Percentiles rank a stretch among this genome's conserved stretches.
Conservation (phyloP, 2,797 vertebrate genomes). For the Nasua narica region DNA sequence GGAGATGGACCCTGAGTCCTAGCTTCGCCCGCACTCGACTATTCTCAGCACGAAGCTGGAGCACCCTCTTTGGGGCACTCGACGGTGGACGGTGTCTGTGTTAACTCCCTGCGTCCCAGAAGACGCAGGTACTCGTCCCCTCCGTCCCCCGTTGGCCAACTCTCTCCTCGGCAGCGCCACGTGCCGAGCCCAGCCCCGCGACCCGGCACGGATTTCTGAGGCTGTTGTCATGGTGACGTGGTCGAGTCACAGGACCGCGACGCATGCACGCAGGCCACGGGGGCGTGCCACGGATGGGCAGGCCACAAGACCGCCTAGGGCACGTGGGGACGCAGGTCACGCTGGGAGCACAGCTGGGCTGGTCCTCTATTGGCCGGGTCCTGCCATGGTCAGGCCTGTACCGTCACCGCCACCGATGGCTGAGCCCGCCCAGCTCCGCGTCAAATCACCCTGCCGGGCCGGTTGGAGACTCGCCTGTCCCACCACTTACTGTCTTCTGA, state of each 20-base stretch:
- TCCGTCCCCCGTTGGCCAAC: background rate
- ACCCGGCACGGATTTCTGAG: background rate
- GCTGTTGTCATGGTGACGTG: background rate
- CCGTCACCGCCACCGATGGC: background rate
- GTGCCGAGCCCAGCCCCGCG: background rate
- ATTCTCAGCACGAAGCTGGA: no score
- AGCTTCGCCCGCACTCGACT: no score
- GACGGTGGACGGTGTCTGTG: no score
- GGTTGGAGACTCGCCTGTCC: background rate
- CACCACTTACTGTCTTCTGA: background rate
- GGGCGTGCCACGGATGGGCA: no score
- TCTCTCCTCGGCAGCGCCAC: rapidly evolving
- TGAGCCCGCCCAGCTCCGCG: background rate
- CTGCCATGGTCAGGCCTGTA: no score
- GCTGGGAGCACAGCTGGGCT: background rate
- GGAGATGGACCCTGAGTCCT: no score
- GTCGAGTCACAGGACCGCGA: no score
- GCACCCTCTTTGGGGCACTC: no score
- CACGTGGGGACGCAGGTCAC: background rate
- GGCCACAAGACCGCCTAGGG: background rate
- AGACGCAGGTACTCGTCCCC: background rate
- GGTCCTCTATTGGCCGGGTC: background rate
- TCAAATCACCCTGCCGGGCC: background rate
- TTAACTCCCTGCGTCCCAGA: no score
- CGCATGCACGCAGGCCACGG: no score